Base-by-base conservation (phyloP, 1,140 invertebrate species). In the Drosophila watanabei region DNA sequence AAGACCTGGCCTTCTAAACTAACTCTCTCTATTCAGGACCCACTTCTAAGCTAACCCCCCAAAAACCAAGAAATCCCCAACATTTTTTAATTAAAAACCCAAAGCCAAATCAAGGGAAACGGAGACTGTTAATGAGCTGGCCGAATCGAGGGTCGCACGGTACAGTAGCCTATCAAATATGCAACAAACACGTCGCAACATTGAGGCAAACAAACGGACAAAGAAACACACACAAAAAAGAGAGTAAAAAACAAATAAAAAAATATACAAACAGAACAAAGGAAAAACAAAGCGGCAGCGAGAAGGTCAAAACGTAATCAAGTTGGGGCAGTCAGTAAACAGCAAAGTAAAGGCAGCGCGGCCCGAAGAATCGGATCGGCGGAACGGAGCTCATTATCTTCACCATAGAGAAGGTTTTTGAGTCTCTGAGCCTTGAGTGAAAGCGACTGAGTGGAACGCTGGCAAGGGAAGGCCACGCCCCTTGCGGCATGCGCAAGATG, bases 291-390 rank as follows among this genome's bases (percentile, higher is more conserved):
- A 58, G 43, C 51, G 57, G 35, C 35, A 37, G 32, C 63, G 62
- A 79, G 85, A 88, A 88, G 85, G 85, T 88, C 85, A 88, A 89
- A 88, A 84, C 75, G 63, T 81, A 88, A 88, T 88, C 85, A 84
- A 79, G 81, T 56, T 62, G 59, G 69, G 70, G 52, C 68, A 71
- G 68, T 71, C 68, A 69, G 63, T 71, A 45, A 64, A 64, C 51
- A 57, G 62, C 43, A 46, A 57, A 30, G 24, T 49, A 28, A 70
- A 39, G n/a, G 16, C 48, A 30, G 28, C 24, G 9, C n/a, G 39
- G 32, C 48, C 32, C 61, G 16, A 54, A 71, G 32, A 46, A 46
- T 59, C 57, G 57, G 58, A 30, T 46, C 39, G 32, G 10, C 30
- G 37, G 54, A 62, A 16, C 30, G 58, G 41, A 68, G 68, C 68